phyloP scores from a whole-genome alignment of 2,113 vertebrate species.

The Leptodactylus fuscus region DNA sequence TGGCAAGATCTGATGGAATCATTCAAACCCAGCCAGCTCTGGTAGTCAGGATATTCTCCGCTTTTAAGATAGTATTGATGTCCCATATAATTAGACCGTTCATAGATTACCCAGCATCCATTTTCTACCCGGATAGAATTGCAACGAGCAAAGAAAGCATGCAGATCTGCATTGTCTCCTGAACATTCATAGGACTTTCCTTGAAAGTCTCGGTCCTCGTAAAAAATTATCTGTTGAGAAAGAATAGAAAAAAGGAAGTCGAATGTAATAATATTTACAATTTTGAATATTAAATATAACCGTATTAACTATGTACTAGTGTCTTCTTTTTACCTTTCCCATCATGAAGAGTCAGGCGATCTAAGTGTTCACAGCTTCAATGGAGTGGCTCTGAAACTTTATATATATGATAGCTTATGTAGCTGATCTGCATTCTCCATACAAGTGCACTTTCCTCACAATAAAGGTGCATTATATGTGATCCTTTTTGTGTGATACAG shows the following conservation, averaged over 20 bases:
- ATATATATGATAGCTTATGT: slow-evolving; percentile 10
- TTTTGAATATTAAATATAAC: too few relatives aligned
- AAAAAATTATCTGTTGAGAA: slow-evolving; percentile 24
- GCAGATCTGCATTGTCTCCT: slow-evolving; percentile 66
- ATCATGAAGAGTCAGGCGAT: slow-evolving; percentile 11
- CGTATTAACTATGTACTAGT: too few relatives aligned
- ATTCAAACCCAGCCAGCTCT: slow-evolving; percentile 62
- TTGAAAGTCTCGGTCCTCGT: slow-evolving; percentile 50
- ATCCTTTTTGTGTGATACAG: slow-evolving; percentile 36
- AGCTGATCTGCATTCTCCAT: slow-evolving; percentile 28
- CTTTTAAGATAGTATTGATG: slow-evolving; percentile 68
- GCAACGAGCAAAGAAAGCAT: slow-evolving; percentile 65
- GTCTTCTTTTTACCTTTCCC: slow-evolving; percentile 44
- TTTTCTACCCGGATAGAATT: slow-evolving; percentile 66
- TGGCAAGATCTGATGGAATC: slow-evolving; percentile 25
- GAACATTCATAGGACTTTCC: slow-evolving; percentile 64
- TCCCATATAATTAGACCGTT: slow-evolving; percentile 66
- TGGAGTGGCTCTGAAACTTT: background rate
- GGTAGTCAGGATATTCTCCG: slow-evolving; percentile 68
- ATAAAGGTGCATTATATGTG: slow-evolving; percentile 23
- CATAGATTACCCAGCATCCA: slow-evolving; percentile 68
- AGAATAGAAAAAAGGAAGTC: background rate
- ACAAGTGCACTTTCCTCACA: slow-evolving; percentile 23
- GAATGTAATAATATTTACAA: background rate
- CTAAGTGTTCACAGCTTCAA: background rate